Percentiles rank a stretch among this genome's conserved stretches.
phyloP scores from a whole-genome alignment of 2,113 vertebrate genomes.

The Trichomycterus rosablanca region DNA sequence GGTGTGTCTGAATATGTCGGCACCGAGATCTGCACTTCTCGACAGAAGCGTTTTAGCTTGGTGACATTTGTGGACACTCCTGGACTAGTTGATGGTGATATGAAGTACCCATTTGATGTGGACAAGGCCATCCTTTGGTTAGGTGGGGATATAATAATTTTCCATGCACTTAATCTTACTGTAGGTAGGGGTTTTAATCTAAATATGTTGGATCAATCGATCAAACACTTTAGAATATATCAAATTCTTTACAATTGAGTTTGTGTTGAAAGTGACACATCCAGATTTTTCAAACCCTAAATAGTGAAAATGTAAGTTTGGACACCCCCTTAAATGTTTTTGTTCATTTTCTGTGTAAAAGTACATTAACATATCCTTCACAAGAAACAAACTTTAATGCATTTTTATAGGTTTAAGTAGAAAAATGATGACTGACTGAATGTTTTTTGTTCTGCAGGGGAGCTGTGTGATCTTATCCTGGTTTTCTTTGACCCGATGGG shows the following conservation, averaged over 20 bases:
- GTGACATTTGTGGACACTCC: constrained; percentile 76
- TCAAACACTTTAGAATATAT: too few relatives aligned
- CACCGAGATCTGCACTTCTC: constrained; percentile 76
- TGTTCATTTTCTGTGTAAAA: too few relatives aligned
- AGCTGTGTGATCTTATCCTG: constrained; percentile 72
- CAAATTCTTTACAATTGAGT: too few relatives aligned
- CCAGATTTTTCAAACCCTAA: too few relatives aligned
- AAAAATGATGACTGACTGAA: constrained; percentile 7
- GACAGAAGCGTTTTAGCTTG: constrained; percentile 75
- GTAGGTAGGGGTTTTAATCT: too few relatives aligned
- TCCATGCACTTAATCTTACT: constrained; percentile 74
- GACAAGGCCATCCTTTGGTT: constrained; percentile 69
- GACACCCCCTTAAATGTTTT: too few relatives aligned
- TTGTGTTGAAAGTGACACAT: too few relatives aligned
- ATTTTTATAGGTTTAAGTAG: too few relatives aligned
- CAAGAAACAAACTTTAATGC: too few relatives aligned
- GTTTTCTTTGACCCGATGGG: constrained; percentile 79
- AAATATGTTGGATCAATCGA: too few relatives aligned
- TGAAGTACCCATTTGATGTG: constrained; percentile 73
- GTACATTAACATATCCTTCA: too few relatives aligned
- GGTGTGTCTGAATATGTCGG: constrained; percentile 75
- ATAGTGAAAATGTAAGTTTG: too few relatives aligned
- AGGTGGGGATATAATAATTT: constrained; percentile 50
- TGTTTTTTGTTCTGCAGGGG: constrained; percentile 56
- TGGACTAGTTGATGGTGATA: constrained; percentile 73